Percentiles rank a stretch among this genome's conserved stretches.
These are phyloP conservation scores for Acipenser ruthenus DNA, from an alignment of 2,797 vertebrate species.

Conservation along the genomic window DNA sequence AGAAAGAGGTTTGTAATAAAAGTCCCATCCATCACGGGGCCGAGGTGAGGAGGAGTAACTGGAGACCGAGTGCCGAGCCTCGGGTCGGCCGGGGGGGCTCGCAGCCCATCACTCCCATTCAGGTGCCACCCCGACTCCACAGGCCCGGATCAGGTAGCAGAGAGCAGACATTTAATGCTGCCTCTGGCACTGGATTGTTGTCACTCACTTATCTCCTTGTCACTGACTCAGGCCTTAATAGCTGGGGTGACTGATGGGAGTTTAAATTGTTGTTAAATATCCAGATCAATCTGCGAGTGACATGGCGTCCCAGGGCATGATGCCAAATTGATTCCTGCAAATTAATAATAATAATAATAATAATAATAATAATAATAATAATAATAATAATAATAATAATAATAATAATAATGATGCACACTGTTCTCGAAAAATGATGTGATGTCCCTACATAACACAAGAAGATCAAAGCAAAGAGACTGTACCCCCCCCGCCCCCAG, in stretches of 20 bases:
- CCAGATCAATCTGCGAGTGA: conserved; percentile 63
- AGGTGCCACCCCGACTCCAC: background rate
- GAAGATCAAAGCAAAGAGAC: too few relatives aligned
- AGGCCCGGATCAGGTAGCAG: background rate
- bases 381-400: too few relatives aligned
- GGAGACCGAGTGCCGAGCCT: too few relatives aligned
- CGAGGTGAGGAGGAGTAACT: too few relatives aligned
- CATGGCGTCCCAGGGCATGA: conserved; percentile 46
- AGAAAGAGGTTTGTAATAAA: background rate
- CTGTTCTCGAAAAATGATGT: too few relatives aligned
- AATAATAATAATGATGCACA: too few relatives aligned
- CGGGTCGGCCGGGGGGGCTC: background rate
- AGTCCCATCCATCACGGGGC: background rate
- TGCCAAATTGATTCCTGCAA: too few relatives aligned
- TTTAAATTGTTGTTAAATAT: conserved; percentile 57
- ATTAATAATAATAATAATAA: too few relatives aligned
- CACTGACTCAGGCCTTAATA: background rate
- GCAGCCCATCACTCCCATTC: background rate
- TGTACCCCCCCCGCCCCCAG: too few relatives aligned
- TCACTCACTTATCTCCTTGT: background rate
- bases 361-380: too few relatives aligned
- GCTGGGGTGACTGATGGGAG: conserved; percentile 43
- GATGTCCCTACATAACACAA: too few relatives aligned
- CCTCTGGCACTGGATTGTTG: background rate
- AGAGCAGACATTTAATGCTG: background rate